Evolutionary conservation across 2,888 invertebrate genomes (phyloP).

Genomic region (Ophioninae sp.): DNA sequence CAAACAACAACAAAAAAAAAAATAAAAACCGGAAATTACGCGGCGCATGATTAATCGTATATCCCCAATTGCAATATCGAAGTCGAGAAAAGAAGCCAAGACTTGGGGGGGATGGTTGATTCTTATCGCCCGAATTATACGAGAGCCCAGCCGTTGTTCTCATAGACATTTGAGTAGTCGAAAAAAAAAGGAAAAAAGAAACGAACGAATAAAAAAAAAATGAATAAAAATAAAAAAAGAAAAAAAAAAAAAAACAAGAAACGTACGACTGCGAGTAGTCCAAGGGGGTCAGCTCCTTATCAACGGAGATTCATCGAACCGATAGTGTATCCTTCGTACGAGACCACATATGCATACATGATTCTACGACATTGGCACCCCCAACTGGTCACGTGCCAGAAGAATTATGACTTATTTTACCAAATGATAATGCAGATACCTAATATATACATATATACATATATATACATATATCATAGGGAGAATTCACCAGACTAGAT

Average conservation of each 20-base stretch:
- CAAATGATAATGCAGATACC: slow-evolving; percentile 63
- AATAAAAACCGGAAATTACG: slow-evolving; percentile 47
- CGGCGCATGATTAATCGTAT: slow-evolving; percentile 55
- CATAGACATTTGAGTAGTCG: slow-evolving; percentile 54
- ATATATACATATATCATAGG: slow-evolving; percentile 39
- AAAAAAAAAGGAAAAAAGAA: slow-evolving; percentile 24
- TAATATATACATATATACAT: not conserved
- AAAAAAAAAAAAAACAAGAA: slow-evolving; percentile 31
- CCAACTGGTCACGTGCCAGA: slow-evolving; percentile 69
- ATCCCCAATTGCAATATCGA: slow-evolving; percentile 59
- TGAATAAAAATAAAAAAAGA: no score
- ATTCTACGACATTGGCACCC: slow-evolving; percentile 50
- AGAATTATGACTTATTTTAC: slow-evolving; percentile 72
- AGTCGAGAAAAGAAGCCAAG: slow-evolving; percentile 19
- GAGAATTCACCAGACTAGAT: slow-evolving; percentile 52
- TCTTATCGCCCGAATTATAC: slow-evolving; percentile 66
- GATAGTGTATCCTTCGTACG: slow-evolving; percentile 49
- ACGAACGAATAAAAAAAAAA: not conserved
- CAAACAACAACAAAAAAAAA: no score
- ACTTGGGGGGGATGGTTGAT: slow-evolving; percentile 55
- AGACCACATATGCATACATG: slow-evolving; percentile 54
- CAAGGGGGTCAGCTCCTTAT: slow-evolving; percentile 59
- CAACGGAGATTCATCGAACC: slow-evolving; percentile 58
- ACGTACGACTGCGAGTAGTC: slow-evolving; percentile 48
- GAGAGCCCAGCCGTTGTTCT: slow-evolving; percentile 64